Percentiles rank a stretch among this genome's conserved stretches.
These are phyloP conservation scores for Lagenorhynchus albirostris DNA, from an alignment of 2,113 vertebrate genomes.

Conservation along the genomic window DNA sequence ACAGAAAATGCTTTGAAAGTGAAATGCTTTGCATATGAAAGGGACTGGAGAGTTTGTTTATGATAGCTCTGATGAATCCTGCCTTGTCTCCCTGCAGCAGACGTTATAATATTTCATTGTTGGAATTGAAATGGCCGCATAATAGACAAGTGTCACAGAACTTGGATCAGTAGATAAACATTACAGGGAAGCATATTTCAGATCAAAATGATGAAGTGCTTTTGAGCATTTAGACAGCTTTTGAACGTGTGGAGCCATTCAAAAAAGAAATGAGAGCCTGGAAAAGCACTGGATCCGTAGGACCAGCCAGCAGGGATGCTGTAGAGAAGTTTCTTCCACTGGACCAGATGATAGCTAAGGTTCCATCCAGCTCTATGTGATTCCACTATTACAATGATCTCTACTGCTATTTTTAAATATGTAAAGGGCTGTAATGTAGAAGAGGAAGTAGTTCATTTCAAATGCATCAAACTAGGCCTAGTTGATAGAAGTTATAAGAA, in stretches of 20 bases:
- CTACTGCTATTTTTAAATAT: background rate
- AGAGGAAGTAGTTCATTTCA: background rate
- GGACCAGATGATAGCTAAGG: background rate
- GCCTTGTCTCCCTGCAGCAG: background rate
- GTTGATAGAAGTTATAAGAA: background rate
- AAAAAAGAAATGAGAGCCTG: background rate
- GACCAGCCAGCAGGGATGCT: background rate
- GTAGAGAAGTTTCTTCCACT: background rate
- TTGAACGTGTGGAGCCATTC: background rate
- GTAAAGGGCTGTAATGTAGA: background rate
- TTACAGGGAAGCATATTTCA: background rate
- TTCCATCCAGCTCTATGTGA: background rate
- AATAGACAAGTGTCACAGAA: background rate
- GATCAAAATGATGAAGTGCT: slow-evolving; percentile 14
- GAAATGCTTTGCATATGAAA: slow-evolving; percentile 29
- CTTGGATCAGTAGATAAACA: background rate
- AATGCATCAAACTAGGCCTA: background rate
- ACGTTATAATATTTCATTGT: background rate
- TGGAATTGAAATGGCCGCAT: background rate
- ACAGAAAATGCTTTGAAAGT: slow-evolving; percentile 13
- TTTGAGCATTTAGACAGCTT: slow-evolving; percentile 31
- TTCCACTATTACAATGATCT: background rate
- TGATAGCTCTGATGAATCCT: background rate
- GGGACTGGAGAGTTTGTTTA: background rate
- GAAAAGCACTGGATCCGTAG: background rate